Evolutionary conservation across 2,888 invertebrate genomes (phyloP).

Genomic region (Orthosia incerta): DNA sequence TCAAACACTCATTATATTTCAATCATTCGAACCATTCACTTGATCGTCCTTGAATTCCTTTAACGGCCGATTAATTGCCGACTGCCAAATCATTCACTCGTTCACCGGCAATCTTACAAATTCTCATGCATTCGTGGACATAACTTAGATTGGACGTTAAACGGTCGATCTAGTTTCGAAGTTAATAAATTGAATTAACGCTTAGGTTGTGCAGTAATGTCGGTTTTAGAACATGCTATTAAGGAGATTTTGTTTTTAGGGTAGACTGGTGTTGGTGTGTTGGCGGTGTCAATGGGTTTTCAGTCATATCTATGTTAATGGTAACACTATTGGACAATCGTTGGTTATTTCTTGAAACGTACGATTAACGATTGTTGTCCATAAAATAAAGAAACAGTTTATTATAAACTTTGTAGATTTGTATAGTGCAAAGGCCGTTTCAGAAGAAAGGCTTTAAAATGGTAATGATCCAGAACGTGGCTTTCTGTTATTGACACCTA

Average conservation of each 20-base stretch:
- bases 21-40: conserved; percentile 65
- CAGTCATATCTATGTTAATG: background rate
- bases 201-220: conserved; percentile 38
- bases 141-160: conserved; percentile 66
- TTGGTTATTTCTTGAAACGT: background rate
- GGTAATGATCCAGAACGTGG: too few species aligned
- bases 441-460: background rate
- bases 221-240: conserved; percentile 21
- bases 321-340: background rate
- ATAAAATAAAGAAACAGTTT: too few species aligned
- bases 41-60: conserved; percentile 59
- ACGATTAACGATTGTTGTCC: too few species aligned
- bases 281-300: background rate
- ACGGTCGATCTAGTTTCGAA: conserved; percentile 67
- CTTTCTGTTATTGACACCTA: too few species aligned
- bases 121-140: conserved; percentile 59
- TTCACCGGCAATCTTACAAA: conserved; percentile 59
- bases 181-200: conserved; percentile 74
- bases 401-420: too few species aligned
- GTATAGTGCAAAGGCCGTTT: too few species aligned
- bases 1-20: conserved; percentile 65
- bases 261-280: background rate
- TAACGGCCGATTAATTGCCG: conserved; percentile 61
- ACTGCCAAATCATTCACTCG: conserved; percentile 66
- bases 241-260: conserved; percentile 34